Conservation (phyloP, 2,888 invertebrate genomes). For the Panzeria rudis region DNA sequence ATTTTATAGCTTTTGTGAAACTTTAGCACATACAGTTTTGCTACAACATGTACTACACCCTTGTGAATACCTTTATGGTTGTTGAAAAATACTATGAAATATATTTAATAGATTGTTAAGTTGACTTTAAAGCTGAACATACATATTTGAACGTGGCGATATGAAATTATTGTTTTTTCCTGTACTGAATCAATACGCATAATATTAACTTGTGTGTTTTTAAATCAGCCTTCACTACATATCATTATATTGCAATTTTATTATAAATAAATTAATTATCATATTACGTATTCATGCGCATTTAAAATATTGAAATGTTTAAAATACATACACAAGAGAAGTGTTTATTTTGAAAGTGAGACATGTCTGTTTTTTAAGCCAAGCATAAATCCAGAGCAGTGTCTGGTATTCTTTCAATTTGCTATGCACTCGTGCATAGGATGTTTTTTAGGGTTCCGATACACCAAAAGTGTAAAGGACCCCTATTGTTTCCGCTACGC, state of each 20-base stretch:
- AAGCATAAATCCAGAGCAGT: no score
- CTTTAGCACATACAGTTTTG: not conserved
- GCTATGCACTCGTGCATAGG: no score
- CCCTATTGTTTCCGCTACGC: no score
- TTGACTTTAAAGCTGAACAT: not conserved
- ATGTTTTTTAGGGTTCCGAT: no score
- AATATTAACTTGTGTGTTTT: not conserved
- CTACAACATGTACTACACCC: not conserved
- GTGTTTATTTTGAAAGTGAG: no score
- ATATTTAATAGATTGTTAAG: not conserved
- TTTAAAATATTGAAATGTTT: constrained; percentile 61
- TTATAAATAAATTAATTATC: constrained; percentile 20
- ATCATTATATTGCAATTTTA: not conserved
- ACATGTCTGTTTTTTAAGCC: no score
- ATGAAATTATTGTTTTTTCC: not conserved
- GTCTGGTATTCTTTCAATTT: no score
- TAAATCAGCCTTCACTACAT: no score
- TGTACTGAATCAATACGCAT: not conserved
- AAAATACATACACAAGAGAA: no score
- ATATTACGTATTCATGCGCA: not conserved
- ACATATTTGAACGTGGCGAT: not conserved
- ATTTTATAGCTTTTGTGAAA: not conserved
- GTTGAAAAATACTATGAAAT: no score
- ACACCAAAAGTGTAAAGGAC: no score
- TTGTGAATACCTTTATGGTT: not conserved